These are phyloP conservation scores for Eilema sororculum DNA, from an alignment of 2,888 invertebrate genomes.

Conservation along the genomic window DNA sequence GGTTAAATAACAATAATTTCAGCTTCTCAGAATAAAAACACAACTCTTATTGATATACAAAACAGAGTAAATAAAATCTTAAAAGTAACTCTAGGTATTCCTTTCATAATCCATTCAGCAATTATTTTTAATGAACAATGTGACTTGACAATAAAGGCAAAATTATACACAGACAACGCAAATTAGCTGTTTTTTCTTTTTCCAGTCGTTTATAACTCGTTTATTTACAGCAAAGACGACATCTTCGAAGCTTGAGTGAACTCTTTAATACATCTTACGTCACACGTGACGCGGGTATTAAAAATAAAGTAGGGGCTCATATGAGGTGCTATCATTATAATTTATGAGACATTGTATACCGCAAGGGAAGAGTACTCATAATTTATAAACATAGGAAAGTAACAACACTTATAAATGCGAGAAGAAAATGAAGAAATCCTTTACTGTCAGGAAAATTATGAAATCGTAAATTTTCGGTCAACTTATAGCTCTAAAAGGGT, in stretches of 20 bases:
- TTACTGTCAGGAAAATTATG: neutral
- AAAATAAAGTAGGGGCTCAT: constrained; percentile 40
- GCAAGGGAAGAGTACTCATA: constrained; percentile 16
- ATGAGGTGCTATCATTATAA: constrained; percentile 34
- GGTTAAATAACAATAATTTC: neutral
- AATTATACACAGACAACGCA: constrained; percentile 41
- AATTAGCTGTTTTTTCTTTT: constrained; percentile 40
- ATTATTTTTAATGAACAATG: constrained; percentile 40
- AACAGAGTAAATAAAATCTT: neutral
- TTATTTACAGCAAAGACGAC: constrained; percentile 51
- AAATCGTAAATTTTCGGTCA: neutral
- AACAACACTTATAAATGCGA: neutral
- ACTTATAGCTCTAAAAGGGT: neutral
- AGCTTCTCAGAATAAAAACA: neutral
- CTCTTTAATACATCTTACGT: constrained; percentile 53
- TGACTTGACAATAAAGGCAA: constrained; percentile 34
- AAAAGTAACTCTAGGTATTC: neutral
- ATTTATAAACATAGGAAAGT: constrained; percentile 8
- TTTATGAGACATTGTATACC: constrained; percentile 30
- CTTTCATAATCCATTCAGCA: constrained; percentile 32
- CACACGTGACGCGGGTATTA: constrained; percentile 48
- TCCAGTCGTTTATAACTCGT: constrained; percentile 36
- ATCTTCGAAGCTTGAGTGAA: constrained; percentile 44
- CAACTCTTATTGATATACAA: neutral
- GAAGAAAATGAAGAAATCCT: neutral